These are phyloP conservation scores for Saccopteryx bilineata DNA, from an alignment of 2,113 vertebrate genomes.

Conservation along the genomic window DNA sequence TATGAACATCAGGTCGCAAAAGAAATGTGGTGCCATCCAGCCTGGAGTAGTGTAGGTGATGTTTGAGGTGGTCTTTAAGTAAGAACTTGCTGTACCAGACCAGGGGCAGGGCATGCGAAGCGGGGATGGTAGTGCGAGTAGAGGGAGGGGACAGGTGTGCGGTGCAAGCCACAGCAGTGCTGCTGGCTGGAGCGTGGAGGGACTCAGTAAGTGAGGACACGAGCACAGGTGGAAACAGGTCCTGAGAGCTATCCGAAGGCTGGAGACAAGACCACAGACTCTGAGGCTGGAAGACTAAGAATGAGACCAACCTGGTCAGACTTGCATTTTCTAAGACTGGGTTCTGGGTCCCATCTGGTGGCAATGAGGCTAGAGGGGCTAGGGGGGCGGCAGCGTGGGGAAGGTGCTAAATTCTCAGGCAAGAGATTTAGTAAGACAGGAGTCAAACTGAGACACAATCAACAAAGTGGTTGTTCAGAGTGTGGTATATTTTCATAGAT, in stretches of 20 bases:
- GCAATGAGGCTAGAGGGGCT: background rate
- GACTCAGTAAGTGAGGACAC: background rate
- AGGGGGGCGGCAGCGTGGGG: background rate
- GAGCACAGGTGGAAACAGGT: background rate
- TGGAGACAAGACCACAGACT: background rate
- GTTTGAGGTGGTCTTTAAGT: background rate
- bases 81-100: background rate
- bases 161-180: background rate
- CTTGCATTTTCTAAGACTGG: conserved; percentile 13
- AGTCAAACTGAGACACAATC: background rate
- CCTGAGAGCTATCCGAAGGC: background rate
- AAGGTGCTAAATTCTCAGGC: background rate
- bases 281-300: background rate
- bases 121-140: no score
- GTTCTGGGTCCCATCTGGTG: background rate
- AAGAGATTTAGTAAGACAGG: background rate
- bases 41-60: background rate
- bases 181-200: background rate
- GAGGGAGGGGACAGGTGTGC: background rate
- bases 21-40: background rate
- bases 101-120: background rate
- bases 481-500: conserved; percentile 72
- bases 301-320: background rate
- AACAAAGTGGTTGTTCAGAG: conserved; percentile 31
- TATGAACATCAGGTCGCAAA: background rate